Conservation (phyloP, 2,888 invertebrate genomes). For the Busseola fusca region DNA sequence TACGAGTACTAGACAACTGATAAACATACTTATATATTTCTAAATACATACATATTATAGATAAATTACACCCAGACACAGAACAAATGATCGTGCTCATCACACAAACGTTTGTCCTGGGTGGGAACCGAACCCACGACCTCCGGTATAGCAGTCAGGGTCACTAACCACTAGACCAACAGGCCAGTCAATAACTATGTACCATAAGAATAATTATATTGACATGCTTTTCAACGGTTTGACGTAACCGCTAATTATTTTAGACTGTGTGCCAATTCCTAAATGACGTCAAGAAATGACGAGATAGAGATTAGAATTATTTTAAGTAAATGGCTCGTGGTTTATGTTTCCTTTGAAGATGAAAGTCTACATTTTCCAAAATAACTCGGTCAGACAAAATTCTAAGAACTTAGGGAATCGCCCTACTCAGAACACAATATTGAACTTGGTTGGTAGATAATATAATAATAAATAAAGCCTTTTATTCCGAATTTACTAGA, state of each 20-base stretch:
- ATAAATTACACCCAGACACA: no score
- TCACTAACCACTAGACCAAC: no score
- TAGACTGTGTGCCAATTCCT: constrained; percentile 22
- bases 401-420: background rate
- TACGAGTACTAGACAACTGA: no score
- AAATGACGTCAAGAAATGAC: constrained; percentile 19
- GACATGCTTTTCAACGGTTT: constrained; percentile 13
- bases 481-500: no score
- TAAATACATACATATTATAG: no score
- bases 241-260: constrained; percentile 18
- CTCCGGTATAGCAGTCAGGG: no score
- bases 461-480: background rate
- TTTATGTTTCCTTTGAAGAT: constrained; percentile 9
- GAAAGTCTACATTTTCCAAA: background rate
- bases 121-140: no score
- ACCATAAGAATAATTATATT: constrained; percentile 9
- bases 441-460: background rate
- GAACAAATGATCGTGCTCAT: no score
- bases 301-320: constrained; percentile 4
- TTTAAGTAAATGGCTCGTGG: constrained; percentile 8
- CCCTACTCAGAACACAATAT: background rate
- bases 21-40: no score
- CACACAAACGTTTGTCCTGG: no score
- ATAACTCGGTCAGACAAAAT: background rate
- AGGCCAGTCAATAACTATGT: no score